Evolutionary conservation across 35 echinoderm and acorn worm genomes (phyloP).

Genomic region (Ophiothrix spiculata): DNA sequence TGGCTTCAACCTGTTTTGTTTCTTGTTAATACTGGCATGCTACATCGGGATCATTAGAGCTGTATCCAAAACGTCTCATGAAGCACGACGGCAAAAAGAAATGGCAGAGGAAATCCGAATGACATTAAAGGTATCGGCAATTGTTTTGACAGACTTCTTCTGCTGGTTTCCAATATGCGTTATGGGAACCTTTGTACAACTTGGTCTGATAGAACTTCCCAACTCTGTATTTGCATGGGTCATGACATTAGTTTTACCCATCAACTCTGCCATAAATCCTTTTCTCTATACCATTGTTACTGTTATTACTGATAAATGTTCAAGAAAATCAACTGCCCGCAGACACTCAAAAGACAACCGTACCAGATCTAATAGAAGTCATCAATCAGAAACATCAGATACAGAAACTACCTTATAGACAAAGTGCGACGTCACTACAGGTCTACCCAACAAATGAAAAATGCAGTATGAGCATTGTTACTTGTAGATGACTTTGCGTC

Average conservation of each 20-base stretch:
- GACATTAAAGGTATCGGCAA: constrained; percentile 52
- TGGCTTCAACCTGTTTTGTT: neutral
- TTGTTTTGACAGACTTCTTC: constrained; percentile 64
- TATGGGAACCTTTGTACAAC: constrained; percentile 48
- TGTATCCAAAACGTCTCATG: neutral
- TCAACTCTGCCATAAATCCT: constrained; percentile 78
- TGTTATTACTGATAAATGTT: too few species aligned
- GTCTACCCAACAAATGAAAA: too few species aligned
- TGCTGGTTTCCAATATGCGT: constrained; percentile 79
- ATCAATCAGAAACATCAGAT: too few species aligned
- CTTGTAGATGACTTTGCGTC: too few species aligned
- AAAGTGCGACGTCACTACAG: too few species aligned
- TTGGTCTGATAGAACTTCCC: constrained; percentile 9
- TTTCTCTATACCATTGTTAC: constrained; percentile 60
- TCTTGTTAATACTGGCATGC: neutral
- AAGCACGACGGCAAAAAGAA: neutral
- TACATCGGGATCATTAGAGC: neutral
- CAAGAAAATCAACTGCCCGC: too few species aligned
- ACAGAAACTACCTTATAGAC: too few species aligned
- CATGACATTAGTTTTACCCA: constrained; percentile 51
- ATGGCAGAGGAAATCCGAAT: constrained; percentile 48
- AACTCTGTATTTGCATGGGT: constrained; percentile 51
- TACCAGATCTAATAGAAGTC: too few species aligned
- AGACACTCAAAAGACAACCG: too few species aligned
- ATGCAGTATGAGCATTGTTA: too few species aligned